These are phyloP conservation scores for Acanthornis magna DNA, from an alignment of 2,797 vertebrate species.

Conservation along the genomic window DNA sequence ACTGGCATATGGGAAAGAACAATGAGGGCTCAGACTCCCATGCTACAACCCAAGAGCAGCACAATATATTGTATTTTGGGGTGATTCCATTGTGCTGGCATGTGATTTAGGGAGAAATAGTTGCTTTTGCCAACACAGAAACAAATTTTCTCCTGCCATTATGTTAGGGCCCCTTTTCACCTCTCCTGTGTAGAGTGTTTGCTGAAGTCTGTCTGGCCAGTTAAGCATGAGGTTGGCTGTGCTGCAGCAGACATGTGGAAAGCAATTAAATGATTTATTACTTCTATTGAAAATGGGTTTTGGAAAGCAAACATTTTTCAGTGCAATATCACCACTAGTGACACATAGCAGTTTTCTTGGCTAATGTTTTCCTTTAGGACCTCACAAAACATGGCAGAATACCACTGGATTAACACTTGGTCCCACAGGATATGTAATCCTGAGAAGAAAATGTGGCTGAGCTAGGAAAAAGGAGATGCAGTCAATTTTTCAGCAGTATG, in stretches of 20 bases:
- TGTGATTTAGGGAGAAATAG: constrained; percentile 45
- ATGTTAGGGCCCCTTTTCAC: not conserved
- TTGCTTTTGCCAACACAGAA: constrained; percentile 21
- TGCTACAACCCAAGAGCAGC: not conserved
- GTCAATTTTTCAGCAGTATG: not conserved
- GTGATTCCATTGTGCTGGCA: constrained; percentile 24
- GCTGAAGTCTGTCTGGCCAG: constrained; percentile 13
- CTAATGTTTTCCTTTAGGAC: not conserved
- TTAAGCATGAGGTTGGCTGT: constrained; percentile 15
- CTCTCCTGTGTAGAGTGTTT: not conserved
- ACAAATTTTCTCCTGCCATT: constrained; percentile 27
- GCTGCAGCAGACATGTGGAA: not conserved
- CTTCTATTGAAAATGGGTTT: constrained; percentile 1
- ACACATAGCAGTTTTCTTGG: constrained; percentile 9
- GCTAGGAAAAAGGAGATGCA: not conserved
- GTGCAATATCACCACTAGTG: not conserved
- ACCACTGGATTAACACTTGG: not conserved
- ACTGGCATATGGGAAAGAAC: constrained; percentile 10
- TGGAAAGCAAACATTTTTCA: constrained; percentile 29
- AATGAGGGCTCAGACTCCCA: constrained; percentile 4
- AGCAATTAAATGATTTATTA: constrained; percentile 44
- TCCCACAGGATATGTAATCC: not conserved
- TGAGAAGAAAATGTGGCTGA: not conserved
- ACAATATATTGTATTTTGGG: constrained; percentile 38
- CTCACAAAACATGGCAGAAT: not conserved